Percentiles rank a stretch among this genome's conserved stretches.
Evolutionary conservation across 2,888 invertebrate species (phyloP).

Genomic region (Cryptocephalus primarius): DNA sequence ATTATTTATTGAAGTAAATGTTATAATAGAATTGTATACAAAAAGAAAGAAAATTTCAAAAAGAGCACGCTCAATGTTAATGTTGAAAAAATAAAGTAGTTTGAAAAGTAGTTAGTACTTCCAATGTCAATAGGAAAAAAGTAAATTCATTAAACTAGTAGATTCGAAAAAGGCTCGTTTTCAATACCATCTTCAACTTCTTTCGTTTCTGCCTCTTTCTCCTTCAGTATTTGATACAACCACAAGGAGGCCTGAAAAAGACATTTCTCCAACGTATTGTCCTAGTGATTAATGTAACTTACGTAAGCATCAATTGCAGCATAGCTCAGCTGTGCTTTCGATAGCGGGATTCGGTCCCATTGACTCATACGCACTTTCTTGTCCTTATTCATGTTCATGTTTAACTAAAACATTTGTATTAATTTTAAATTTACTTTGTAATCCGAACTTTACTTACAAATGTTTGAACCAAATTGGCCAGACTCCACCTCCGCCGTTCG

Average conservation of each 20-base stretch:
- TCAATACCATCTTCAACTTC: neutral
- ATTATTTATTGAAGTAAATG: no score
- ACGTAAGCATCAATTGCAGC: constrained; percentile 59
- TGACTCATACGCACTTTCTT: constrained; percentile 47
- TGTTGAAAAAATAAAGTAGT: no score
- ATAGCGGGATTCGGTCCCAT: constrained; percentile 48
- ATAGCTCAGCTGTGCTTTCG: constrained; percentile 43
- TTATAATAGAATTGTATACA: no score
- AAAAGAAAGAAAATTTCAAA: no score
- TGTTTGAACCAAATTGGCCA: constrained; percentile 45
- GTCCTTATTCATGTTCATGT: constrained; percentile 44
- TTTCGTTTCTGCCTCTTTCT: neutral
- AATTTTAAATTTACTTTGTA: neutral
- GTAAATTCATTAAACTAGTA: no score
- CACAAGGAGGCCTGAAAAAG: constrained; percentile 1
- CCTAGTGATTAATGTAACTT: constrained; percentile 3
- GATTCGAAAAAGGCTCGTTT: no score
- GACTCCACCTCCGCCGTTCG: constrained; percentile 46
- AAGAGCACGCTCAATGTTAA: no score
- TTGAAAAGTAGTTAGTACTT: no score
- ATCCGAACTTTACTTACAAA: constrained; percentile 34
- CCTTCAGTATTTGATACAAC: neutral
- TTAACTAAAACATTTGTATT: constrained; percentile 33
- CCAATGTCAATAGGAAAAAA: no score
- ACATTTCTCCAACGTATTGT: neutral